These are phyloP conservation scores for Dicyrtomina minuta DNA, from an alignment of 2,888 invertebrate species.

Conservation along the genomic window DNA sequence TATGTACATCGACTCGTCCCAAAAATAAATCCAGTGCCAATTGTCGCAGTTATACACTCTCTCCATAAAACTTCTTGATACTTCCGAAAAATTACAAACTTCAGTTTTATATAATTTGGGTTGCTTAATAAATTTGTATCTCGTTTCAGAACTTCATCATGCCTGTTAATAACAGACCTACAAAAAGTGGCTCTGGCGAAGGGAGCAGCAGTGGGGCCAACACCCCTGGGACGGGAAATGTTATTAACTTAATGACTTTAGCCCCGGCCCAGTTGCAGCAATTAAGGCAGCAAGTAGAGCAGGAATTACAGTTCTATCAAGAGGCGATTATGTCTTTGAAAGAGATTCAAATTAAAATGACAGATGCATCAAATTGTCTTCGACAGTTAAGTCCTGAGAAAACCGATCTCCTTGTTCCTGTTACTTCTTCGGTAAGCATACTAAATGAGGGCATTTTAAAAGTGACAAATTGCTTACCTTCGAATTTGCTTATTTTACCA, in stretches of 20 bases:
- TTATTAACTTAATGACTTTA: conserved; percentile 48
- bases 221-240: conserved; percentile 31
- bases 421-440: conserved; percentile 77
- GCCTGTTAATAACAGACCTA: conserved; percentile 1
- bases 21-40: no score
- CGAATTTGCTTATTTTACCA: no score
- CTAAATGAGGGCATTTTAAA: no score
- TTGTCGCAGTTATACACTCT: no score
- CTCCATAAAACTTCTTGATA: no score
- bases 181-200: background rate
- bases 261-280: conserved; percentile 45
- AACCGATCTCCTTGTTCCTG: conserved; percentile 84
- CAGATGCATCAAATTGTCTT: conserved; percentile 76
- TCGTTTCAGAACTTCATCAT: background rate
- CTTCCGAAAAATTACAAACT: no score
- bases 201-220: background rate
- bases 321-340: conserved; percentile 86
- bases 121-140: no score
- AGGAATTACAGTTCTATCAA: conserved; percentile 84
- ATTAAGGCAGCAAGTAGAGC: conserved; percentile 48
- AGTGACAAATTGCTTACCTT: no score
- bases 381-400: conserved; percentile 70
- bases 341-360: conserved; percentile 85
- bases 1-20: no score
- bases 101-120: no score